Conservation (phyloP, 2,888 invertebrate species). For the Argyresthia goedartella region DNA sequence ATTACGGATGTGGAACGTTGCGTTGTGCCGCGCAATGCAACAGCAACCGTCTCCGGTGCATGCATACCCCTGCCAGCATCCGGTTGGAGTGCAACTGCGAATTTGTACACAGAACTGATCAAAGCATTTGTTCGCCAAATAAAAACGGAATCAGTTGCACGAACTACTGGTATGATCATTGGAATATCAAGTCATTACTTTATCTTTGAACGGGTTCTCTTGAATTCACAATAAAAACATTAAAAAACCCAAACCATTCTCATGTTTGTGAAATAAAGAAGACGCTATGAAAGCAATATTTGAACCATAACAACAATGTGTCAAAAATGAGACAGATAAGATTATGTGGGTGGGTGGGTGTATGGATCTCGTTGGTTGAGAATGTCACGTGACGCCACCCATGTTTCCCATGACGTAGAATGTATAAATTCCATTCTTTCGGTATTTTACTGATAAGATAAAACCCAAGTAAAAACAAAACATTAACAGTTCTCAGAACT, state of each 20-base stretch:
- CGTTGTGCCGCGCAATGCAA: conserved; percentile 1
- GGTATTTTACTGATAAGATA: conserved; percentile 4
- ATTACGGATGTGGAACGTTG: conserved; percentile 1
- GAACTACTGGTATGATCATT: neutral
- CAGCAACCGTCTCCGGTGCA: neutral
- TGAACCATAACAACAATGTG: too few species aligned
- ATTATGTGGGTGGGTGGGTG: too few species aligned
- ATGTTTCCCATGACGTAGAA: neutral
- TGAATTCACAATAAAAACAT: too few species aligned
- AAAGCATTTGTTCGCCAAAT: too few species aligned
- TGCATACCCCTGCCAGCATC: neutral
- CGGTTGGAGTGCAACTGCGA: neutral
- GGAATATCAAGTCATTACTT: neutral
- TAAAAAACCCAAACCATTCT: too few species aligned
- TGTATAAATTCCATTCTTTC: neutral
- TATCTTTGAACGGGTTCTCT: too few species aligned
- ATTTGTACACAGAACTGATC: too few species aligned
- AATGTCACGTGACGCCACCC: neutral
- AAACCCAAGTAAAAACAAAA: neutral
- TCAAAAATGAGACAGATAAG: too few species aligned
- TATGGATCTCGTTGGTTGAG: neutral
- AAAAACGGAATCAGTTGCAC: too few species aligned
- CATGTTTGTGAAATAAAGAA: too few species aligned
- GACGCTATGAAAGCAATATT: too few species aligned
- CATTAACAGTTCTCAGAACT: neutral